Evolutionary conservation across 2,797 vertebrate species (phyloP).

Genomic region (Hydrocynus forskahlii): DNA sequence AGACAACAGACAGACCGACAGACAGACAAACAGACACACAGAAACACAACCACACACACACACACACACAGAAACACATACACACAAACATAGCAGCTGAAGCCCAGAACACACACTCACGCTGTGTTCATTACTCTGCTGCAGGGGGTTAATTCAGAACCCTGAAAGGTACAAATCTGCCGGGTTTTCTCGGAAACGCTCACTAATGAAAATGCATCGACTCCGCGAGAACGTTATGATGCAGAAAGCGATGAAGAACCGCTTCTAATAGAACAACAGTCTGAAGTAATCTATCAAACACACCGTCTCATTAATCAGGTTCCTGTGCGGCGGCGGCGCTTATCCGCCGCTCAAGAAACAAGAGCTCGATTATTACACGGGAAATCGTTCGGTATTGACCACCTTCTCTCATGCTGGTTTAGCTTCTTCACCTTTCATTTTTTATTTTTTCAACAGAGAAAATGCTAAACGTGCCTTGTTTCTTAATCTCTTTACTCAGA

Average conservation of each 20-base stretch:
- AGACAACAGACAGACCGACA: no score
- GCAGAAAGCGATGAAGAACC: slow-evolving; percentile 71
- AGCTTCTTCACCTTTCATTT: background rate
- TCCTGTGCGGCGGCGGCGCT: slow-evolving; percentile 68
- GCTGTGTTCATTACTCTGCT: background rate
- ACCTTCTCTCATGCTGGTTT: background rate
- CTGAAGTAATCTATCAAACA: slow-evolving; percentile 78
- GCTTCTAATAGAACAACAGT: slow-evolving; percentile 74
- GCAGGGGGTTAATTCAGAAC: background rate
- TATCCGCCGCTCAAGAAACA: slow-evolving; percentile 65
- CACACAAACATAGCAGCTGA: no score
- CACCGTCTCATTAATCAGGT: slow-evolving; percentile 77
- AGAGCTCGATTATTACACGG: slow-evolving; percentile 52
- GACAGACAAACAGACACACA: no score
- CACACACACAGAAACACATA: no score
- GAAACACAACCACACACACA: no score
- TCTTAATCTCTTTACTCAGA: no score
- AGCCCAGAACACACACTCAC: no score
- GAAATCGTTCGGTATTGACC: slow-evolving; percentile 22
- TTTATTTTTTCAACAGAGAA: background rate
- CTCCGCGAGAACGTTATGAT: slow-evolving; percentile 66
- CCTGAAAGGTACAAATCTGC: slow-evolving; percentile 42
- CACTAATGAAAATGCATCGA: slow-evolving; percentile 11
- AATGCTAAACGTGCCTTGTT: no score
- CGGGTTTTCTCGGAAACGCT: slow-evolving; percentile 30